Base-by-base conservation (phyloP, 2,888 invertebrate species). In the Oxytorus armatus region DNA sequence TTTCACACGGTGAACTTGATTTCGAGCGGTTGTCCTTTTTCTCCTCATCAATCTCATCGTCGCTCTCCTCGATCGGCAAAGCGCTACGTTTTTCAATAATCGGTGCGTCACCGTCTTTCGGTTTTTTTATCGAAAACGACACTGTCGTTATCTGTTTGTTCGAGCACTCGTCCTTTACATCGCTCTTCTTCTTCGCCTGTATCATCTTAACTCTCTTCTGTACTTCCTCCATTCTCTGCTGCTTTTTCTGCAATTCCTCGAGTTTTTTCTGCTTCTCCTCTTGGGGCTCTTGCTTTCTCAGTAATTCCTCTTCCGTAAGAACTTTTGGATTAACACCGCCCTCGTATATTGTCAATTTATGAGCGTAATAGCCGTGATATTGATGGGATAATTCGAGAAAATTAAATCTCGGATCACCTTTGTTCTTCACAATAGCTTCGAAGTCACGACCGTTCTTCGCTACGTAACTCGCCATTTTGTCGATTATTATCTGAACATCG, bases 381-480 rank as follows among this genome's bases (percentile, higher is more conserved):
- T 95, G 93, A 90, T 98, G 96, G 1, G 93, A 94, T 0, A 96
- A 93, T 80, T 97, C 94, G 0, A 99, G 92, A 91, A 99, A 99
- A 23, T 95, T 95, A 92, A 99, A 98, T 36, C 98, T 93, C 0
- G 96, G 95, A 90, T 98, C 98, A 68, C 95, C 95, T 89, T 96
- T 97, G 1, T 95, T 95, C 85, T 95, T 95, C 8, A 97, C 96
- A 25, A 97, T 96, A 39, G 96, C 95, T 86, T 99, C 99, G 90
- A 99, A 99, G 87, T 97, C 96, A 72, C 96, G 95, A 0, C 99
- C 99, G 92, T 99, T 99, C 86, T 98, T 97, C 0, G 97, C 96
- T 0, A 99, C 99, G 92, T 99, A 99, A 82, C 96, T 95, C 0
- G 99, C 99, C 95, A 99, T 98, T 92, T 98, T 98, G 92, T 98